Base-by-base conservation (phyloP, 2,113 vertebrate genomes). In the Smithornis capensis region DNA sequence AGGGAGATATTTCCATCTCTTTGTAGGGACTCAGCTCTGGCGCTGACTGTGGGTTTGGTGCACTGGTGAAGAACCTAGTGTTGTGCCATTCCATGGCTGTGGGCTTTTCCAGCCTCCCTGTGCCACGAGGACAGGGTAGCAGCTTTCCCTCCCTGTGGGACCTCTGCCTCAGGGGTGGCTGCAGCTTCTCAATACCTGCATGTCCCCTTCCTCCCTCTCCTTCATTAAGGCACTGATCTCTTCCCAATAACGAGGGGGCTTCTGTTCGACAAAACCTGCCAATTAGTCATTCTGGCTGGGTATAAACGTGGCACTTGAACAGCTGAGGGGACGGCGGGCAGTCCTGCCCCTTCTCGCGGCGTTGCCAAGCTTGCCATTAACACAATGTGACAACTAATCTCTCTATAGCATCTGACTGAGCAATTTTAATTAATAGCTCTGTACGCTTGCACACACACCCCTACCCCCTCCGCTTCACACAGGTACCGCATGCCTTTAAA, bases 351-450 rank as follows among this genome's bases (percentile, higher is more conserved):
- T 98, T 98, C 97, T 95, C 49, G 18, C 95, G 28, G 97, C 59
- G 69, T 96, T 96, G 96, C 98, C 95, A 95, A 96, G 97, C 97
- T 97, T 97, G 96, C 97, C 97, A 98, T 98, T 98, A 98, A 98
- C 97, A 97, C 98, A 98, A 98, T 97, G 97, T 98, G 98, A 98
- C 98, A 98, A 98, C 97, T 97, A 97, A 98, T 98, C 98, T 98
- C 98, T 97, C 97, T 96, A 95, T 95, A 98, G 97, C 98, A 97
- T 97, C 97, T 98, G 98, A 98, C 96, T 87, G 97, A 97, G 97
- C 98, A 97, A 94, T 96, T 98, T 98, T 98, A 98, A 98, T 98
- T 98, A 97, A 97, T 94, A 95, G 97, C 94, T 95, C 94, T 89
- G 92, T 71, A 63, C 78, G 67, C 80, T 70, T 14, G 92, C 93